Evolutionary conservation across 2,888 invertebrate species (phyloP), one percentile per base, ranked within the genome.

Genomic region (Exocentrus adspersus): DNA sequence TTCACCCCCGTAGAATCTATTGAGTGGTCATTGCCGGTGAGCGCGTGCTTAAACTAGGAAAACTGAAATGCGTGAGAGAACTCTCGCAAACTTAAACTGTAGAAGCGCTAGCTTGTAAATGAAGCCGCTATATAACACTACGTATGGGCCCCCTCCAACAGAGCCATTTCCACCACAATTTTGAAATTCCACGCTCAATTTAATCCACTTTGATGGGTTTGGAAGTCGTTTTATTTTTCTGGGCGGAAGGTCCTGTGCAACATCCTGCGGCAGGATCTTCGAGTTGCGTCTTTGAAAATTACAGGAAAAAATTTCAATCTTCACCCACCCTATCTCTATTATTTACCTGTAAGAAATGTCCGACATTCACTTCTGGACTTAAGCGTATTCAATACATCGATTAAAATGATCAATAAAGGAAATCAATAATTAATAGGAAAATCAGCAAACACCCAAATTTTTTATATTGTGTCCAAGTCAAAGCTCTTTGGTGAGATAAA

Each of bases 121-220:
- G 69, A 69, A 62, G 65, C 52, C 42, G 52, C 67, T 67, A 60
- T 68, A 70, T 67, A 68, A 66, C 62, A 66, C 64, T 62, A 64
- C 28, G 60, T 45, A 52, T 60, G 57, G 56, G 60, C 65, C 65
- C 60, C 66, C 68, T 60, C 64, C 60, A 28, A 30, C 43, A 48
- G 32, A 59, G 56, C 63, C 68, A 71, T 71, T 71, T 71, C 68
- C 69, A 70, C 66, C 67, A 65, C 67, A 61, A 71, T 71, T 71
- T 69, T 66, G 60, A 69, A 67, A 67, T 58, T 67, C 62, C 42
- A 67, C 67, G 64, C 64, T 64, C 67, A 64, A 67, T 64, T 62
- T 67, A 63, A 66, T 66, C 42, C 53, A 60, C 62, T 60, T 66
- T 60, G 58, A 53, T 57, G 60, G 52, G 60, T 52, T 66, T 60